A percentile compares a stretch with the other conserved stretches of the same genome.
Conservation (phyloP, 1,140 invertebrate species). For the Marisa cornuarietis region DNA sequence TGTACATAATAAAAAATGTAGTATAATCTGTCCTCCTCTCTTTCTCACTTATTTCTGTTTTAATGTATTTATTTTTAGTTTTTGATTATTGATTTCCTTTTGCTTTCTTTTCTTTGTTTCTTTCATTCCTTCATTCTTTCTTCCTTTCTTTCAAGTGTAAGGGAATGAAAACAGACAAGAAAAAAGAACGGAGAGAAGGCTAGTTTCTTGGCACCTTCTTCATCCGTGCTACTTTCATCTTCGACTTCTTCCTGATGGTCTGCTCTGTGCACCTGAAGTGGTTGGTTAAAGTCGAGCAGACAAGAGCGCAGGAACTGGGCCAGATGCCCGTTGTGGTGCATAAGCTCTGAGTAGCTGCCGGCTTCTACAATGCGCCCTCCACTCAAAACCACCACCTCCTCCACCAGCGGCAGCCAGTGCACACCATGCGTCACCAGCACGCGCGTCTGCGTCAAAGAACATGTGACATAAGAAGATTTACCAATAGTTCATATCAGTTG, state of each 20-base stretch:
- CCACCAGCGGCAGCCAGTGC: slow-evolving; percentile 78
- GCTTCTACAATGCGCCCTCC: slow-evolving; percentile 83
- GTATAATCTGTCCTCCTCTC: background rate
- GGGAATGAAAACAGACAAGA: background rate
- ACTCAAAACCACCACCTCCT: slow-evolving; percentile 86
- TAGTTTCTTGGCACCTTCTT: slow-evolving; percentile 25
- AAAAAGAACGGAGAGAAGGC: background rate
- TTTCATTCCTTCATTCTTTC: background rate
- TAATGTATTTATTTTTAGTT: background rate
- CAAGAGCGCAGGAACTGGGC: slow-evolving; percentile 43
- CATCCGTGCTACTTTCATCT: slow-evolving; percentile 37
- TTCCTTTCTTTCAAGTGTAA: background rate
- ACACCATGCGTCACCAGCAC: slow-evolving; percentile 63
- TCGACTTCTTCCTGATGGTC: slow-evolving; percentile 14
- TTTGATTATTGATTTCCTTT: background rate
- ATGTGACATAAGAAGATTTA: no score
- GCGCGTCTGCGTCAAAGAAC: slow-evolving; percentile 37
- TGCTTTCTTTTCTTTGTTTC: background rate
- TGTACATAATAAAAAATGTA: no score
- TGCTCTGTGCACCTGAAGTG: no score
- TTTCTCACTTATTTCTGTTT: background rate
- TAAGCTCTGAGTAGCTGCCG: slow-evolving; percentile 73
- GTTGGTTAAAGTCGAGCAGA: slow-evolving; percentile 17
- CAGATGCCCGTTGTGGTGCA: slow-evolving; percentile 55
- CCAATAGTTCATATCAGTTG: no score